Evolutionary conservation across 2,113 vertebrate genomes (phyloP).

Genomic region (Eolophus roseicapilla): DNA sequence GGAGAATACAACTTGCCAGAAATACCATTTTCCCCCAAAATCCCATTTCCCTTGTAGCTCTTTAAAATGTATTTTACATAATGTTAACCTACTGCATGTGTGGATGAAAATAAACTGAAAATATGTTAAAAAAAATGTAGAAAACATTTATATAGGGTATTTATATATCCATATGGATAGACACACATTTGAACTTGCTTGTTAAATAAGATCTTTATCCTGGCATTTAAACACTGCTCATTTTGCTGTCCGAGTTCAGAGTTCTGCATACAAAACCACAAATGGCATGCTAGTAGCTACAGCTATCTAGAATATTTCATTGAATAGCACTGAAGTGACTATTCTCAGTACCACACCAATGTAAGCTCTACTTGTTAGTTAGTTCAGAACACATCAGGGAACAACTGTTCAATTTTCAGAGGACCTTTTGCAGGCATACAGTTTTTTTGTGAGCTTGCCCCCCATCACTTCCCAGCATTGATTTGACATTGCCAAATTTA

Average conservation of each 20-base stretch:
- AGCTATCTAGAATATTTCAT: neutral
- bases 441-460: neutral
- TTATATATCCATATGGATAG: neutral
- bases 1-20: neutral
- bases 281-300: neutral
- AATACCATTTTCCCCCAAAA: neutral
- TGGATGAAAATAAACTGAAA: neutral
- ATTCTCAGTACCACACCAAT: neutral
- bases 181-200: neutral
- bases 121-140: neutral
- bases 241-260: neutral
- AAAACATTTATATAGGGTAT: neutral
- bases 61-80: neutral
- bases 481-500: neutral
- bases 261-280: neutral
- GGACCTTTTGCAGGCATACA: neutral
- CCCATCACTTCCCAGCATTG: neutral
- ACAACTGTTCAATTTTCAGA: neutral
- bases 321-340: neutral
- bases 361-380: neutral
- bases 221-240: neutral
- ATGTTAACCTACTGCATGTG: neutral
- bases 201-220: neutral
- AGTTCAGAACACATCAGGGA: neutral
- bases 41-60: neutral